Conservation (phyloP, 2,797 vertebrate genomes). For the Alectoris magna region DNA sequence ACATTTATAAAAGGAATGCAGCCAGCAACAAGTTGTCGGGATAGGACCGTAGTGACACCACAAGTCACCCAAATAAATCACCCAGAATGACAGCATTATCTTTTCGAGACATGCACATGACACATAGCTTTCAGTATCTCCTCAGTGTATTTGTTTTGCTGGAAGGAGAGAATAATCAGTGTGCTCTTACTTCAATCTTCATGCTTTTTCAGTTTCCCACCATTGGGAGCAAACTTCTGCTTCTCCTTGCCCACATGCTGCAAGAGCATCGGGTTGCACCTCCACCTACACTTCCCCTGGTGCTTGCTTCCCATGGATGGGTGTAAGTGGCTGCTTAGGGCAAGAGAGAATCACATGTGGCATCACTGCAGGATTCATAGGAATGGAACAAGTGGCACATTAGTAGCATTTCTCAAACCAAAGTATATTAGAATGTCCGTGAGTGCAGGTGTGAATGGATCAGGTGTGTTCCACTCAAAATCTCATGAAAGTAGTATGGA, state of each 20-base stretch:
- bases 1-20: neutral
- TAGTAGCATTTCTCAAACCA: neutral
- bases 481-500: neutral
- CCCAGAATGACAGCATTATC: neutral
- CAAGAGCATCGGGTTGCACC: neutral
- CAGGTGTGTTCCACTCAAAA: fast-evolving
- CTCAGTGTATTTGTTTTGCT: neutral
- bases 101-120: neutral
- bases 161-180: neutral
- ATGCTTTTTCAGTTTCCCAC: neutral
- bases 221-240: neutral
- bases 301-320: neutral
- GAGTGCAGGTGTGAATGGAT: fast-evolving
- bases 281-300: fast-evolving
- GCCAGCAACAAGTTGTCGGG: neutral
- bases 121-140: neutral
- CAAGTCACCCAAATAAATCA: neutral
- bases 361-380: neutral
- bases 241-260: neutral
- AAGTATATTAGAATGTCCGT: neutral
- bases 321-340: neutral
- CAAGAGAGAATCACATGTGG: neutral
- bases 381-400: neutral
- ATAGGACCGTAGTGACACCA: neutral
- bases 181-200: neutral